Evolutionary conservation across 2,113 vertebrate genomes (phyloP).

Genomic region (Zapornia atra): DNA sequence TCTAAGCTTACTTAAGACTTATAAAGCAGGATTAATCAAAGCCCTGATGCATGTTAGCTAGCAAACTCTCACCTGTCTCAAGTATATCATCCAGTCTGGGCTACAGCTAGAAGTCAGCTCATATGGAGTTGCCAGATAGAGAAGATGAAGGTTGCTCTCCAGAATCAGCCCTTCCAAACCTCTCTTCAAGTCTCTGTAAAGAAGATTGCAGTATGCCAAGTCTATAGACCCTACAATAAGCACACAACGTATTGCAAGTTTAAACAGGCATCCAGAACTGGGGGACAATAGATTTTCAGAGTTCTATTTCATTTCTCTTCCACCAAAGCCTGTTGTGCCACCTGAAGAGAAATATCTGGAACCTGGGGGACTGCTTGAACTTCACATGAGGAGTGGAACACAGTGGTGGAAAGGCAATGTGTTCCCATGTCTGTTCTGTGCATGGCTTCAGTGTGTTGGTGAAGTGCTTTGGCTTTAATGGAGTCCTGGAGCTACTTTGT

Average conservation of each 20-base stretch:
- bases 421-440: background rate
- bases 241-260: background rate
- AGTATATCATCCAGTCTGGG: conserved; percentile 93
- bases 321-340: background rate
- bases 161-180: conserved; percentile 92
- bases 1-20: background rate
- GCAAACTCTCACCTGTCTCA: conserved; percentile 83
- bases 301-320: background rate
- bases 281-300: background rate
- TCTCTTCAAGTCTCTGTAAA: conserved; percentile 87
- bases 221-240: conserved; percentile 86
- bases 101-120: conserved; percentile 82
- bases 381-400: background rate
- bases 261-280: background rate
- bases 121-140: conserved; percentile 92
- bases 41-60: background rate
- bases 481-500: background rate
- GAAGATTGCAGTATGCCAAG: conserved; percentile 81
- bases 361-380: background rate
- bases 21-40: background rate
- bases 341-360: background rate
- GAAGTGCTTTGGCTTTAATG: background rate
- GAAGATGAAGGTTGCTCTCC: conserved; percentile 87
- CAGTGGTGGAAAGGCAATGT: background rate
- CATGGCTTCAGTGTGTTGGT: background rate